Base-by-base conservation (phyloP, 2,113 vertebrate genomes). In the Oceanites oceanicus region DNA sequence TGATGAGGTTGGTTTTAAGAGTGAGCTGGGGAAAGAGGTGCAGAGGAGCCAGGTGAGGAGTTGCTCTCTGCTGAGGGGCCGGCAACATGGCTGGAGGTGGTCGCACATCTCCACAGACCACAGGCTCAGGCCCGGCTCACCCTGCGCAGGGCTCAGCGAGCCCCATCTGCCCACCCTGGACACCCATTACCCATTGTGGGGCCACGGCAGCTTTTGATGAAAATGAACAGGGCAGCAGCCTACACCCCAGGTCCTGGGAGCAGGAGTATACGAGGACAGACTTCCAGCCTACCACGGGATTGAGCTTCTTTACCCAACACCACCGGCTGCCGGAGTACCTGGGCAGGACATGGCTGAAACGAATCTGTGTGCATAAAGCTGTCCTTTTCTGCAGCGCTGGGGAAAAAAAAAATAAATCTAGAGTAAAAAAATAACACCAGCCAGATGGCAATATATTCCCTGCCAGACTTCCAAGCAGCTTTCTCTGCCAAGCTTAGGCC, bases 381-480 rank as follows among this genome's bases (percentile, higher is more conserved):
- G 67, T 65, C 63, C 45, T 86, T 45, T 91, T 79, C 88, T 83
- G 74, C 58, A 82, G 52, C 56, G 32, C 70, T 88, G 40, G 23
- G 23, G 26, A 25, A 52, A 53, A 92, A 93, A 87, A 93, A 87
- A 85, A 72, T 61, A 92, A 52, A 90, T 26, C 58, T 62, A 79
- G 32, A 92, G 61, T 29, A 13, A 83, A 91, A 75, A 93, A 86
- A 50, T 21, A 90, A 34, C 53, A 77, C 50, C 38, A 80, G 63
- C 82, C 95, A 96, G 91, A 96, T 95, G 94, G 96, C 42, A 83
- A 92, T 50, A 73, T 14, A 96, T 45, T 86, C 88, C 75, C 30
- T 83, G 88, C 83, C 94, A 94, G 86, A 91, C 80, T 95, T 94
- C 45, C 91, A 88, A 88, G 71, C 56, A 88, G 92, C 78, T 56